Evolutionary conservation across 2,797 vertebrate genomes (phyloP).

Genomic region (Enteromius unitaeniatus): DNA sequence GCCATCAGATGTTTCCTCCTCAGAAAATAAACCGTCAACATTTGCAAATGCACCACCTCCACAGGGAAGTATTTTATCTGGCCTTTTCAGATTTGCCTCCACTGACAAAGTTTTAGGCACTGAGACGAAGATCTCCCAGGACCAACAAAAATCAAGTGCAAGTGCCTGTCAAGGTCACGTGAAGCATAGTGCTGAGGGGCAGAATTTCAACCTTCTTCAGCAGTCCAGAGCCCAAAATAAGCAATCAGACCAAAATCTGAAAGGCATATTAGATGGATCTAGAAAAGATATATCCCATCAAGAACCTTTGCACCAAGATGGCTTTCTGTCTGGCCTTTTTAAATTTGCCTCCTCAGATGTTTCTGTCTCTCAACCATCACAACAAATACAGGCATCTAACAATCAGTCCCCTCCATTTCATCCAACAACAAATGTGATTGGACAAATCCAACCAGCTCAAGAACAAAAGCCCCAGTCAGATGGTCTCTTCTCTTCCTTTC

Average conservation of each 20-base stretch:
- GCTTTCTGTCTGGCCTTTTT: constrained; percentile 74
- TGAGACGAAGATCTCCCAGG: constrained; percentile 62
- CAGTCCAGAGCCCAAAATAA: constrained; percentile 55
- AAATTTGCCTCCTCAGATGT: constrained; percentile 83
- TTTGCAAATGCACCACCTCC: constrained; percentile 62
- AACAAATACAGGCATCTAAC: constrained; percentile 56
- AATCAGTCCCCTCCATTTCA: constrained; percentile 65
- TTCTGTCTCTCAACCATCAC: constrained; percentile 59
- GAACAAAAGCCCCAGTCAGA: constrained; percentile 63
- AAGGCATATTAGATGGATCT: constrained; percentile 60
- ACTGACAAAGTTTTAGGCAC: constrained; percentile 66
- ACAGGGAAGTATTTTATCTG: constrained; percentile 70
- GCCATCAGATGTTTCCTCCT: constrained; percentile 79
- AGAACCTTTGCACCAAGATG: constrained; percentile 67
- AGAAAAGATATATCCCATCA: constrained; percentile 70
- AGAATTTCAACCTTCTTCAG: constrained; percentile 51
- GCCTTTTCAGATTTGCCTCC: constrained; percentile 72
- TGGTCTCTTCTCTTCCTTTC: constrained; percentile 78
- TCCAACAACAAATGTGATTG: constrained; percentile 42
- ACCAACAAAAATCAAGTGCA: constrained; percentile 45
- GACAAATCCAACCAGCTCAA: constrained; percentile 55
- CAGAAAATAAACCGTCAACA: constrained; percentile 70
- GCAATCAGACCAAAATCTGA: constrained; percentile 60
- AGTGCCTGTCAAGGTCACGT: constrained; percentile 50
- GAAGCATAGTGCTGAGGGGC: constrained; percentile 53